phyloP scores from a whole-genome alignment of 2,888 invertebrate species.

The Lysandra bellargus region DNA sequence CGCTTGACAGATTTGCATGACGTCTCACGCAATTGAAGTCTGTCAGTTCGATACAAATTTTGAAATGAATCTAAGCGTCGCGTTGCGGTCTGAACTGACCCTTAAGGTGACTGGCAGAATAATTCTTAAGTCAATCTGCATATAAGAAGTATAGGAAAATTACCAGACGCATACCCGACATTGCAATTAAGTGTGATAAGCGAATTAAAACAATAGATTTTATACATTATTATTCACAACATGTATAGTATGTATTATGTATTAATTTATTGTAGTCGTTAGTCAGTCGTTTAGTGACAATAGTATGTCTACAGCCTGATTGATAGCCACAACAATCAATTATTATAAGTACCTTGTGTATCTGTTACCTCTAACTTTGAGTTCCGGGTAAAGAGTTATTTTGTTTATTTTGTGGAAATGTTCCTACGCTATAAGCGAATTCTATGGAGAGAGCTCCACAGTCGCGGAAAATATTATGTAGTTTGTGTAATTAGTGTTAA shows the following conservation, averaged over 20 bases:
- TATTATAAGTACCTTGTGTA: not conserved
- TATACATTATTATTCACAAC: not conserved
- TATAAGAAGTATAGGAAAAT: not conserved
- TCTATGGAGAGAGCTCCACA: no score
- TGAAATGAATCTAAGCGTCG: no score
- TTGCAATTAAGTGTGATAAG: not conserved
- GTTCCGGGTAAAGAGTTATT: not conserved
- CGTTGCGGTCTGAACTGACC: no score
- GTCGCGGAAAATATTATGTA: no score
- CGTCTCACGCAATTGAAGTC: no score
- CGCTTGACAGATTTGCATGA: no score
- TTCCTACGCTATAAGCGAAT: not conserved
- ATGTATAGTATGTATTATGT: not conserved
- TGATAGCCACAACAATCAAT: not conserved
- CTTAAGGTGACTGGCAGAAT: not conserved
- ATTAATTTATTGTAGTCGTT: not conserved
- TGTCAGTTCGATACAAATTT: no score
- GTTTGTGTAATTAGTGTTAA: not conserved
- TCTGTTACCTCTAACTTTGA: no score
- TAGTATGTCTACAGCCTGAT: not conserved
- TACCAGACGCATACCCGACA: not conserved
- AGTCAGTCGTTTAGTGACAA: not conserved
- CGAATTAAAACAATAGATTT: not conserved
- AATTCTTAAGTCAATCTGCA: not conserved
- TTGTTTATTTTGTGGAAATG: not conserved